Conservation (phyloP, 2,797 vertebrate species). For the Trematomus bernacchii region DNA sequence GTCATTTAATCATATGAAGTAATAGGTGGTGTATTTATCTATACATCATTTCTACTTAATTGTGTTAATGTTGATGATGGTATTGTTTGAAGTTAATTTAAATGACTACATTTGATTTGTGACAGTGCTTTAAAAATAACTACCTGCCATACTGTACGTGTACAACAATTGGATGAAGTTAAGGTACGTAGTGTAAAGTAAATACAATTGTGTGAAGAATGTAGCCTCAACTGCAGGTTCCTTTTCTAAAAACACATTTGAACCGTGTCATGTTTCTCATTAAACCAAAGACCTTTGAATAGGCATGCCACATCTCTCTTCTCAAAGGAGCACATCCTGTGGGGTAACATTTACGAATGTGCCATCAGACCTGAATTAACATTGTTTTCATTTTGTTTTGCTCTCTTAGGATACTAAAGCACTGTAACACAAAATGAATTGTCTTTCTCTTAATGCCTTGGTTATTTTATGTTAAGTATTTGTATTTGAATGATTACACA, state of each 20-base stretch:
- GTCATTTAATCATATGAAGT: conserved; percentile 17
- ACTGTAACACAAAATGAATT: conserved; percentile 34
- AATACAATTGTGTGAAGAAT: conserved; percentile 54
- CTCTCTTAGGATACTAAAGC: conserved; percentile 44
- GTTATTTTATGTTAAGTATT: conserved; percentile 31
- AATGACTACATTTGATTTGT: conserved; percentile 30
- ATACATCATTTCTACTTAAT: conserved; percentile 21
- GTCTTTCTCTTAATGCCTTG: conserved; percentile 15
- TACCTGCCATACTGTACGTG: conserved; percentile 31
- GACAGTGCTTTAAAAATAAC: conserved; percentile 50
- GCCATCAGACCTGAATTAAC: conserved; percentile 45
- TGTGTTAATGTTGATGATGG: conserved; percentile 20
- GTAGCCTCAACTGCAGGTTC: conserved; percentile 34
- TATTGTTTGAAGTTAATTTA: conserved; percentile 26
- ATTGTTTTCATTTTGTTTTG: conserved; percentile 44
- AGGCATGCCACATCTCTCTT: conserved; percentile 38
- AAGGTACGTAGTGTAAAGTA: conserved; percentile 34
- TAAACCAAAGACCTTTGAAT: conserved; percentile 54
- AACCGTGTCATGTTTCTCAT: conserved; percentile 35
- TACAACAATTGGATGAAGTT: conserved; percentile 31
- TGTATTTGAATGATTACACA: conserved; percentile 48
- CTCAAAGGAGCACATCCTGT: conserved; percentile 52
- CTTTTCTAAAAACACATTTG: conserved; percentile 24
- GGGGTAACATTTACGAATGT: conserved; percentile 37
- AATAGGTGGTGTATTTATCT: conserved; percentile 28